Evolutionary conservation across 1,140 invertebrate species (phyloP).

Genomic region (Matsumurasca onukii): DNA sequence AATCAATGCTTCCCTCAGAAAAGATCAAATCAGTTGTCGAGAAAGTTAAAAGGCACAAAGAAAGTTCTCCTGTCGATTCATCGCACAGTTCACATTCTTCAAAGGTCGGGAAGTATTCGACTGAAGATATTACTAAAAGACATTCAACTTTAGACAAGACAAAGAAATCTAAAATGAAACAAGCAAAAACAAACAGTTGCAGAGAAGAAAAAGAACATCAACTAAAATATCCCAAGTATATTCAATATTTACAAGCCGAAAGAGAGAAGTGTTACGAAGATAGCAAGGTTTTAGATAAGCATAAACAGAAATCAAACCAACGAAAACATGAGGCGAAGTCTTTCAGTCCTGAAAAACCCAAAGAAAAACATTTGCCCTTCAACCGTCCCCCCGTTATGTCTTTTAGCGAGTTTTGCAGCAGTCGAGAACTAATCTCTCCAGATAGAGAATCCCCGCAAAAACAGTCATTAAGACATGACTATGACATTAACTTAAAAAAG

Average conservation of each 20-base stretch:
- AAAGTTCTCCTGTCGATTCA: no score
- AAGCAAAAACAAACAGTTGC: background rate
- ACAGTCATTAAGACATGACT: no score
- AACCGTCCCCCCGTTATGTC: slow-evolving; percentile 7
- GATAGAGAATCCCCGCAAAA: background rate
- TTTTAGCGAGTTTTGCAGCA: slow-evolving; percentile 13
- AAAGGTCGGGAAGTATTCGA: background rate
- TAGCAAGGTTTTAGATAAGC: background rate
- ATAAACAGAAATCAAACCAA: background rate
- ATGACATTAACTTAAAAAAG: background rate
- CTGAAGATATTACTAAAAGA: background rate
- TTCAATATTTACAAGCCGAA: background rate
- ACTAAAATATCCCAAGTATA: background rate
- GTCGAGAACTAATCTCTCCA: background rate
- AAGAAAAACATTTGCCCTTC: background rate
- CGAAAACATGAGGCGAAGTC: background rate
- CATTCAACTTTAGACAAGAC: background rate
- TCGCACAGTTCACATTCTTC: slow-evolving; percentile 7
- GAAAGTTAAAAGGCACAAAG: background rate
- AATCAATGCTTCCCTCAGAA: background rate
- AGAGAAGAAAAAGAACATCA: slow-evolving; percentile 18
- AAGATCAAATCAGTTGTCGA: slow-evolving; percentile 2
- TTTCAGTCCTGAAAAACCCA: background rate
- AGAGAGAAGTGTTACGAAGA: slow-evolving; percentile 16
- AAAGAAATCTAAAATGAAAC: background rate